Base-by-base conservation (phyloP, 2,888 invertebrate genomes). In the Sphaeridia pumilis region DNA sequence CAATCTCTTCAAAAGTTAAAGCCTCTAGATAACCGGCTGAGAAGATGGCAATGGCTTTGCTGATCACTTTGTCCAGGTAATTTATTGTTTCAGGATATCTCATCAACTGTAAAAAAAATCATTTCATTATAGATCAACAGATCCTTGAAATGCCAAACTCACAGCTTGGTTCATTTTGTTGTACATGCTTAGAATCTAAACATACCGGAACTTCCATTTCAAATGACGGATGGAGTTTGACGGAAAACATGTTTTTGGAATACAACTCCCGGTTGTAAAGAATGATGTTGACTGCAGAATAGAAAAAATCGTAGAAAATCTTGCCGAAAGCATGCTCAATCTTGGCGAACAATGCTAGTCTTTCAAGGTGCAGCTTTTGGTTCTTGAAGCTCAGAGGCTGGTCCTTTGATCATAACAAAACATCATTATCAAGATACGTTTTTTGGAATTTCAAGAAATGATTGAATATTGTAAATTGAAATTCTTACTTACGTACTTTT, bases 1-100 rank as follows among this genome's bases (percentile, higher is more conserved):
- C 49, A 10, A 28, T 24, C 27, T 49, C 49, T 26, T 49, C 49
- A 42, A 49, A 49, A 17, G 43, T n/a, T 21, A 49, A 41, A 12
- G 42, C 49, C n/a, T 49, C 28, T 2, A 49, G 22, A 12, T 17
- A 31, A 22, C 34, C 31, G 2, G 49, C 26, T 43, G 43, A 42
- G 12, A 49, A 24, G 17, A 21, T 42, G 22, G 41, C 43, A 5
- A 42, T 24, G 5, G 31, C 49, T 26, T 49, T 49, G n/a, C 27
- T 22, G 4, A 34, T 31, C 14, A 49, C 49, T 42, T 41, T 49
- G 24, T 49, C 49, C 20, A 49, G 24, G 38, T 49, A 49, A 17
- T 27, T 31, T 2, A 49, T 4, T 2, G 42, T 49, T n/a, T 49
- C 49, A 12, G 49, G 49, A 25, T 31, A 49, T 20, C 49, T 3